Percentiles rank a stretch among this genome's conserved stretches.
Evolutionary conservation across 2,797 vertebrate genomes (phyloP).

Genomic region (Odontamblyopus rebecca): DNA sequence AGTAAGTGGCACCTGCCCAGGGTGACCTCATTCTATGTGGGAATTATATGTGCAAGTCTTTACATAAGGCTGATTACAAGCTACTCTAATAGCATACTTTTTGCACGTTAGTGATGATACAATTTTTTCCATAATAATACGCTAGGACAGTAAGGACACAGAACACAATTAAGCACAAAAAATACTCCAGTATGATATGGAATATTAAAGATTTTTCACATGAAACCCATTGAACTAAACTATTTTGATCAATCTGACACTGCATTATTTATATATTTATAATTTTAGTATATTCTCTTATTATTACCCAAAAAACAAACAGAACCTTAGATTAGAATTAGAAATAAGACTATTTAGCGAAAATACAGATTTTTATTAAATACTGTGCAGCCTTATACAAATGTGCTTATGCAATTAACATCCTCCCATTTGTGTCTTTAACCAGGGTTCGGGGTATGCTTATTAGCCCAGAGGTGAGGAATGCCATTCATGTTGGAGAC

Average conservation of each 20-base stretch:
- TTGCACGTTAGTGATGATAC: constrained; percentile 7
- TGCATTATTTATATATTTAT: background rate
- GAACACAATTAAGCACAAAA: background rate
- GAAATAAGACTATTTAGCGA: background rate
- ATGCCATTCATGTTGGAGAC: constrained; percentile 93
- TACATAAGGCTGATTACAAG: constrained; percentile 47
- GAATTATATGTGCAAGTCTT: constrained; percentile 34
- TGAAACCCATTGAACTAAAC: background rate
- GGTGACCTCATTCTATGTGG: constrained; percentile 4
- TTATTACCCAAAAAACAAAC: too few species aligned
- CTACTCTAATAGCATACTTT: constrained; percentile 23
- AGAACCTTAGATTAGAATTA: too few species aligned
- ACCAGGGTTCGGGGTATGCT: constrained; percentile 90
- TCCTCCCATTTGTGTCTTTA: constrained; percentile 24
- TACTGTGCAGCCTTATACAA: background rate
- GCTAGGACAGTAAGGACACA: background rate
- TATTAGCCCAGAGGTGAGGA: constrained; percentile 91
- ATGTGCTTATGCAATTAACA: constrained; percentile 2
- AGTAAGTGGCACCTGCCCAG: constrained; percentile 81
- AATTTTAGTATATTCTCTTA: too few species aligned
- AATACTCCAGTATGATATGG: too few species aligned
- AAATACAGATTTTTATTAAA: background rate
- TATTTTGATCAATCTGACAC: background rate
- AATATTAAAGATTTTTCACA: background rate
- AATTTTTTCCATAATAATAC: background rate